A percentile compares a stretch with the other conserved stretches of the same genome.
phyloP scores from a whole-genome alignment of 2,888 invertebrate species.

The Andrena fulva region DNA sequence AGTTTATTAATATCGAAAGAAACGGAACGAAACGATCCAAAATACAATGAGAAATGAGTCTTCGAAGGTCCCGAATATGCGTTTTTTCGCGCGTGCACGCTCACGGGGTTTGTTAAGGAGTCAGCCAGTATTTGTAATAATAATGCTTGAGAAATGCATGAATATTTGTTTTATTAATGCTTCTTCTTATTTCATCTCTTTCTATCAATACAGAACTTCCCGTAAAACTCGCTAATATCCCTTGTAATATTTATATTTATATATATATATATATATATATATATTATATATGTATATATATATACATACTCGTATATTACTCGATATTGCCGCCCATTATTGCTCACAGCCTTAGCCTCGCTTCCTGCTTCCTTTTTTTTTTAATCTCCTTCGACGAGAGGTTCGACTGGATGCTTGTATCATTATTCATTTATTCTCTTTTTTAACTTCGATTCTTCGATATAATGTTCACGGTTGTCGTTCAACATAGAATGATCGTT shows the following conservation, averaged over 20 bases:
- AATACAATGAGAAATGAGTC: conserved; percentile 58
- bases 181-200: conserved; percentile 85
- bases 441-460: conserved; percentile 2
- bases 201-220: conserved; percentile 74
- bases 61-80: conserved; percentile 80
- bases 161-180: conserved; percentile 92
- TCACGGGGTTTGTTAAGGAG: conserved; percentile 84
- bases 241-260: conserved; percentile 75
- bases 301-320: conserved; percentile 78
- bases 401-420: conserved; percentile 75
- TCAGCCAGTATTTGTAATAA: conserved; percentile 93
- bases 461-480: neutral
- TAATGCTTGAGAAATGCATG: conserved; percentile 95
- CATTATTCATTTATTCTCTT: conserved; percentile 35
- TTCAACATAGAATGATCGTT: neutral
- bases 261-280: conserved; percentile 66
- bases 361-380: conserved; percentile 78
- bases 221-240: conserved; percentile 73
- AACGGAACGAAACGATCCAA: conserved; percentile 12
- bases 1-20: conserved; percentile 11
- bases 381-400: conserved; percentile 65
- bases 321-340: conserved; percentile 79
- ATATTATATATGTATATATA: conserved; percentile 70
- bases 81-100: conserved; percentile 85
- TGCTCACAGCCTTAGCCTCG: conserved; percentile 81